Evolutionary conservation across 2,113 vertebrate species (phyloP), one percentile per base, ranked within the genome.

Genomic region (Brachyhypopomus gauderio): DNA sequence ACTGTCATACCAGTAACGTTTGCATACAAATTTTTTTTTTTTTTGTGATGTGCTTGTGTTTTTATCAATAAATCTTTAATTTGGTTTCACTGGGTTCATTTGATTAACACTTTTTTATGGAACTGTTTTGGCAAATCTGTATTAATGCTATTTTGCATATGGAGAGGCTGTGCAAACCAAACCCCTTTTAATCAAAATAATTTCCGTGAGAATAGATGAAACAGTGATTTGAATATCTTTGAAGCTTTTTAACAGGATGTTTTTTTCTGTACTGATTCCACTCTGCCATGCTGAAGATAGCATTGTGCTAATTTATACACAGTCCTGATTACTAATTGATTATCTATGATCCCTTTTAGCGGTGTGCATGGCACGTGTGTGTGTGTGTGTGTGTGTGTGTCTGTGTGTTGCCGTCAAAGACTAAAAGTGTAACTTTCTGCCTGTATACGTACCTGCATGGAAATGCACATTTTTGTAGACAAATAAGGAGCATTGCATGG

Each of bases 271-370:
- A 85, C 86, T 82, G 78, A 89, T 62, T 88, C 79, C 84, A 87
- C 86, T 79, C 77, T 78, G 81, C 80, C 80, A 63, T 75, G 83
- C 82, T 36, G 84, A 79, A 88, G 90, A 92, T 92, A 93, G 88
- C 74, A 70, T 88, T 89, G 87, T 91, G 86, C 88, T 92, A n/a
- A 86, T 91, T 89, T 92, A 88, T 87, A 79, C 82, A 89, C 91
- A 89, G 88, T 91, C 88, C 92, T 92, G 88, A 93, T 92, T 93
- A 88, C 89, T 92, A 93, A 94, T 92, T 92, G 90, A 92, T 92
- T 92, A 89, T 88, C 89, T 69, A 69, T 86, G 85, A 88, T 86
- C 83, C 88, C 90, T 90, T 91, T 87, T 88, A 87, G 85, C 87
- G 87, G 83, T 86, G 86, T 88, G 85, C 77, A 58, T 85, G 83